Evolutionary conservation across 2,888 invertebrate species (phyloP).

Genomic region (Tipula lateralis): DNA sequence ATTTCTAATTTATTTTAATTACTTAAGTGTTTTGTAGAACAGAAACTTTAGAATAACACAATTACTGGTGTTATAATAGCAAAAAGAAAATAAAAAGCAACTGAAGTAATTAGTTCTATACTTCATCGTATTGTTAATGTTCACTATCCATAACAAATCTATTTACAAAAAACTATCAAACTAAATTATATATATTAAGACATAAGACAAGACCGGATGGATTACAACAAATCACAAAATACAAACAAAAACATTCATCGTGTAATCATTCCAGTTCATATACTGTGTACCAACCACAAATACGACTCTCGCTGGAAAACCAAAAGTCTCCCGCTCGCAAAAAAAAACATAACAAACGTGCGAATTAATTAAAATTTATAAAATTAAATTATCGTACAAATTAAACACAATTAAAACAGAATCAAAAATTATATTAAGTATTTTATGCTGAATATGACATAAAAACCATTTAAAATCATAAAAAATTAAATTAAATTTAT

Average conservation of each 20-base stretch:
- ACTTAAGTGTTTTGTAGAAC: slow-evolving; percentile 14
- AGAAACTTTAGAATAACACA: not conserved
- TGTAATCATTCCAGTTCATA: not conserved
- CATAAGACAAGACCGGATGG: not conserved
- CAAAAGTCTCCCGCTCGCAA: not conserved
- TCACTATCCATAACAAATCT: not conserved
- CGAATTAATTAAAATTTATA: not conserved
- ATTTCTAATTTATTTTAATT: slow-evolving; percentile 16
- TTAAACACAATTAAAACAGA: not conserved
- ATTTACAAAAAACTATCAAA: not conserved
- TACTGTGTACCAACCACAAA: no score
- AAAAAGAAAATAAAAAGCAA: not conserved
- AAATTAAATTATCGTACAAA: slow-evolving; percentile 1
- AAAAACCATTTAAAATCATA: not conserved
- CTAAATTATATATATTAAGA: not conserved
- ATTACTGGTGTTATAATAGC: no score
- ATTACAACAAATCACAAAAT: not conserved
- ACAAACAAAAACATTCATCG: not conserved
- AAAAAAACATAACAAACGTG: not conserved
- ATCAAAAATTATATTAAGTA: not conserved
- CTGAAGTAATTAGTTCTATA: slow-evolving; percentile 3
- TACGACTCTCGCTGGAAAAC: not conserved
- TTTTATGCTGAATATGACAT: not conserved
- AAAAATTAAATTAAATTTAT: not conserved
- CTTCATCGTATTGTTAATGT: slow-evolving; percentile 15